Conservation (phyloP, 2,797 vertebrate species). For the Chelonia mydas region DNA sequence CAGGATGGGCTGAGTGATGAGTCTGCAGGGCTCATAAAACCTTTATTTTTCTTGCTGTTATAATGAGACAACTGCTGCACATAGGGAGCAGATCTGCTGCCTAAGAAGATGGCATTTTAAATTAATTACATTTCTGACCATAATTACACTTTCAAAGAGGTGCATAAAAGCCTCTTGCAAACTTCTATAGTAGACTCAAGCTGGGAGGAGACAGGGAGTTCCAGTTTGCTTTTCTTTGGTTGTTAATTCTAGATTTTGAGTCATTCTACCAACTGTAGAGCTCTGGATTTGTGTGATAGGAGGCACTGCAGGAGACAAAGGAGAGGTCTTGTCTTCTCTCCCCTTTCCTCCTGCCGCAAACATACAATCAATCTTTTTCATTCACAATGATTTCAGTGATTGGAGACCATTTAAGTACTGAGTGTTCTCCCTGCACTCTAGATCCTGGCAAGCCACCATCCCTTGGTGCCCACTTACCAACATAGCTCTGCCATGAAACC, state of each 20-base stretch:
- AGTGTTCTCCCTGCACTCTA: background rate
- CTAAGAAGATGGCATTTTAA: background rate
- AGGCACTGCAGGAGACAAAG: background rate
- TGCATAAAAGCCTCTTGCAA: background rate
- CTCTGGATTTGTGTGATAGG: background rate
- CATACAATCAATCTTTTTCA: background rate
- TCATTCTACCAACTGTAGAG: background rate
- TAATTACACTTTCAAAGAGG: background rate
- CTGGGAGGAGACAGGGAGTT: background rate
- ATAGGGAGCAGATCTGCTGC: background rate
- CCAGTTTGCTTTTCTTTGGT: background rate
- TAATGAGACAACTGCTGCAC: rapidly evolving
- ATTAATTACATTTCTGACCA: background rate
- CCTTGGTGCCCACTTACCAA: background rate
- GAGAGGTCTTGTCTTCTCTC: background rate
- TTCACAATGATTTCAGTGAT: background rate
- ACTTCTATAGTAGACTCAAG: background rate
- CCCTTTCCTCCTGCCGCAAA: background rate
- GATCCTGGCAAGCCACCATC: background rate
- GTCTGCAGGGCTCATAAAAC: background rate
- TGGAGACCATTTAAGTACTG: background rate
- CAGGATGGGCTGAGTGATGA: background rate
- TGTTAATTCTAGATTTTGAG: background rate
- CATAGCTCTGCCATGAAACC: background rate
- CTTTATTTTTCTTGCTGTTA: background rate